Evolutionary conservation across 2,797 vertebrate genomes (phyloP).

Genomic region (Vespertilio murinus): DNA sequence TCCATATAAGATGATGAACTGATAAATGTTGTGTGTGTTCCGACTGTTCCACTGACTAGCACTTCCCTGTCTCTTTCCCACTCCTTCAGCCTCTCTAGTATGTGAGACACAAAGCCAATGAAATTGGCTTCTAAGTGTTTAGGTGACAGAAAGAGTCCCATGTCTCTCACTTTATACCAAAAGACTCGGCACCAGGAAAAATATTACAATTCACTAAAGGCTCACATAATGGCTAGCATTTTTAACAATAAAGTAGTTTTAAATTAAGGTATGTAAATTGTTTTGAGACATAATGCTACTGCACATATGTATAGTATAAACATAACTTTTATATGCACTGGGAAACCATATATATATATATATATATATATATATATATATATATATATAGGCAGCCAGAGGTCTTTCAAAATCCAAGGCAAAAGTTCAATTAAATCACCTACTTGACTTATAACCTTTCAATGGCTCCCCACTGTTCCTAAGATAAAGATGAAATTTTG

Average conservation of each 20-base stretch:
- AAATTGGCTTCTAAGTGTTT: background rate
- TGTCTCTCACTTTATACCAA: background rate
- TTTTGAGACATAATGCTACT: background rate
- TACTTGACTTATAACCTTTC: background rate
- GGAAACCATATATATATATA: background rate
- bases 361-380: no score
- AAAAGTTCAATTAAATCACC: background rate
- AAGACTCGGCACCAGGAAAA: background rate
- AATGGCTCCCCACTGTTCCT: background rate
- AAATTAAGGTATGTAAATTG: background rate
- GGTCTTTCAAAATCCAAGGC: background rate
- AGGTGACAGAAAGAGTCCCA: background rate
- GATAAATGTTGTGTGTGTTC: background rate
- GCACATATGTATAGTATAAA: background rate
- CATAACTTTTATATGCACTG: background rate
- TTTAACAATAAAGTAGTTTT: background rate
- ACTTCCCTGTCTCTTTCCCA: background rate
- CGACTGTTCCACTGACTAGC: background rate
- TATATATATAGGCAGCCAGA: background rate
- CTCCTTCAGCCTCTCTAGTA: background rate
- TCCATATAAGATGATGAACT: background rate
- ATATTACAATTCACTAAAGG: background rate
- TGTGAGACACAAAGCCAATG: background rate
- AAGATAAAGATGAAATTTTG: background rate
- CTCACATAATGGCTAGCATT: background rate